Conservation (phyloP, 2,113 vertebrate genomes). For the Lophius piscatorius region DNA sequence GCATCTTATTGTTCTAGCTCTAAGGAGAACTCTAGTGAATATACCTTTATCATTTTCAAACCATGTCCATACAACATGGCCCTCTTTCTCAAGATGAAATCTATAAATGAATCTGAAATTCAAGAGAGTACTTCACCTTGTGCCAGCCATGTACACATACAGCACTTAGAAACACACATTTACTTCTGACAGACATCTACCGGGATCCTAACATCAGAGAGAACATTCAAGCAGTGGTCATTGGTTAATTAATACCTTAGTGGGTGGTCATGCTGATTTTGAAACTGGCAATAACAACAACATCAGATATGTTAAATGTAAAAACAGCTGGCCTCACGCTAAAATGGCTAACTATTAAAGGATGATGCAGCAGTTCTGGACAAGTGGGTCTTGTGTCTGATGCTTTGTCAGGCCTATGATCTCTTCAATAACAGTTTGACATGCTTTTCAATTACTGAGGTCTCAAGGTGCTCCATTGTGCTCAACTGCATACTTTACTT, state of each 20-base stretch:
- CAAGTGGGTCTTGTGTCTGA: slow-evolving; percentile 51
- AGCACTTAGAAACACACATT: slow-evolving; percentile 76
- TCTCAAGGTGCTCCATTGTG: too few relatives aligned
- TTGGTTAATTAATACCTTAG: slow-evolving; percentile 64
- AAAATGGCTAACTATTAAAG: slow-evolving; percentile 65
- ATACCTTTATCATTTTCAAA: slow-evolving; percentile 84
- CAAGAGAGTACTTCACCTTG: slow-evolving; percentile 84
- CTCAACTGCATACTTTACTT: too few relatives aligned
- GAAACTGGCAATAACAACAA: slow-evolving; percentile 58
- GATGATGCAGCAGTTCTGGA: slow-evolving; percentile 48
- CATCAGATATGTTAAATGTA: slow-evolving; percentile 68
- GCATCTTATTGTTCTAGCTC: slow-evolving; percentile 80
- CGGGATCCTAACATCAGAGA: slow-evolving; percentile 68
- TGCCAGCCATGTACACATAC: slow-evolving; percentile 79
- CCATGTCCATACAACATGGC: slow-evolving; percentile 84
- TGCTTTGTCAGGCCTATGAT: slow-evolving; percentile 1
- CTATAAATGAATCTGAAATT: slow-evolving; percentile 85
- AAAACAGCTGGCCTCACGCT: slow-evolving; percentile 69
- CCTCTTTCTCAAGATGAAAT: slow-evolving; percentile 83
- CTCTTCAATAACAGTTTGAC: slow-evolving; percentile 18
- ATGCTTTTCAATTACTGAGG: slow-evolving; percentile 46
- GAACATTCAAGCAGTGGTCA: slow-evolving; percentile 68
- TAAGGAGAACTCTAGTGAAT: slow-evolving; percentile 77
- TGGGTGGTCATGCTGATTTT: slow-evolving; percentile 72
- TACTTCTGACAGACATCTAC: slow-evolving; percentile 70